phyloP scores from a whole-genome alignment of 2,113 vertebrate species.

The Seriola rivoliana region DNA sequence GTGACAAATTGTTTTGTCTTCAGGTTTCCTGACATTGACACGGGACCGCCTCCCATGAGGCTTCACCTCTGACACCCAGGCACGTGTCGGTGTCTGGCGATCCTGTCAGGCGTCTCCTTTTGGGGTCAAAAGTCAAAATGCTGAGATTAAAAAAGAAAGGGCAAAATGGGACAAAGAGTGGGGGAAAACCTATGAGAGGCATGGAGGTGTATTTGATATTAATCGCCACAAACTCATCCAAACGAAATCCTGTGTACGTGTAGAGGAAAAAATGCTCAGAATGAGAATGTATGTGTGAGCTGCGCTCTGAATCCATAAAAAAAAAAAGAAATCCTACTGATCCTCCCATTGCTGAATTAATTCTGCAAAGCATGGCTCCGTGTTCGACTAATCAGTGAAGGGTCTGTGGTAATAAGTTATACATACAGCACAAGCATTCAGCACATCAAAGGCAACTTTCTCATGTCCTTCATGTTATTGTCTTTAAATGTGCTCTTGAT shows the following conservation, averaged over 20 bases:
- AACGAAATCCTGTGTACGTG: not conserved
- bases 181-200: not conserved
- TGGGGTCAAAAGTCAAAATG: conserved; percentile 39
- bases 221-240: not conserved
- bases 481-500: conserved; percentile 54
- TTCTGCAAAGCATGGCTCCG: not conserved
- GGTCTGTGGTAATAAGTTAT: conserved; percentile 24
- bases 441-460: conserved; percentile 21
- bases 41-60: conserved; percentile 32
- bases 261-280: not conserved
- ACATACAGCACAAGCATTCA: conserved; percentile 2
- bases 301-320: not conserved
- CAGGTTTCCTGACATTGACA: conserved; percentile 11
- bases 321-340: not conserved
- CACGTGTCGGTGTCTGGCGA: conserved; percentile 15
- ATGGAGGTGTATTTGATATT: not conserved
- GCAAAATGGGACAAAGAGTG: not conserved
- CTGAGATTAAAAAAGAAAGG: conserved; percentile 34
- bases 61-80: conserved; percentile 46
- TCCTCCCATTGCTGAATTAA: not conserved
- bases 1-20: conserved; percentile 72
- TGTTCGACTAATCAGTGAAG: conserved; percentile 22
- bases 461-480: conserved; percentile 19
- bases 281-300: not conserved
- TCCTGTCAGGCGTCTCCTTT: conserved; percentile 31